phyloP scores from a whole-genome alignment of 2,113 vertebrate genomes.

The Corythornis madagascariensis region DNA sequence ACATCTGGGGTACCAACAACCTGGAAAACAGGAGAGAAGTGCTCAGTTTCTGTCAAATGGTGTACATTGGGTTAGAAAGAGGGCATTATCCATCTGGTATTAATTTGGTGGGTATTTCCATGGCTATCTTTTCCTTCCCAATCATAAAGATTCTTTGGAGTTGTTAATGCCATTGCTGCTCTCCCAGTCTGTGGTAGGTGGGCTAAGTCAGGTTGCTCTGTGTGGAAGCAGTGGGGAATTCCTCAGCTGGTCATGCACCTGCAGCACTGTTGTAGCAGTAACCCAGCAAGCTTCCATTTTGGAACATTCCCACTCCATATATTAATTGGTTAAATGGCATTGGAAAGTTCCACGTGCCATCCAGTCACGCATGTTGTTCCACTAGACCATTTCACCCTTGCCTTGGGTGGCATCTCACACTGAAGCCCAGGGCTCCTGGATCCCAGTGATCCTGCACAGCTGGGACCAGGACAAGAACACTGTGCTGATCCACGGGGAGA shows the following conservation, averaged over 20 bases:
- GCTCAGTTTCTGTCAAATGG: not conserved
- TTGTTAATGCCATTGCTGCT: not conserved
- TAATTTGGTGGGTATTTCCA: not conserved
- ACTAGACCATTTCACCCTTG: not conserved
- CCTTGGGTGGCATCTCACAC: not conserved
- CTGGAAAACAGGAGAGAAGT: not conserved
- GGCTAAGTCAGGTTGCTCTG: not conserved
- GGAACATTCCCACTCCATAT: no score
- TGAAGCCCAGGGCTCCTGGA: conserved; percentile 3
- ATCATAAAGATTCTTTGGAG: not conserved
- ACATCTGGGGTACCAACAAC: not conserved
- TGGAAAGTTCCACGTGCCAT: no score
- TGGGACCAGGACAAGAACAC: not conserved
- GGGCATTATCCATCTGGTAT: not conserved
- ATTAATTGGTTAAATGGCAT: no score
- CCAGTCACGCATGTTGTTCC: no score
- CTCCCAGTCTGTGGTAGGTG: not conserved
- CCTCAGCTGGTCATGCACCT: not conserved
- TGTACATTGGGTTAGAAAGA: not conserved
- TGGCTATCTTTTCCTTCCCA: not conserved
- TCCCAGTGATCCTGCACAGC: conserved; percentile 65
- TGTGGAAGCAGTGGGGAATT: not conserved
- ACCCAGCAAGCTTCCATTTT: not conserved
- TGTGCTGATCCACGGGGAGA: not conserved
- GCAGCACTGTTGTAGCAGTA: not conserved